Evolutionary conservation across 2,113 vertebrate species (phyloP).

Genomic region (Hylia prasina): DNA sequence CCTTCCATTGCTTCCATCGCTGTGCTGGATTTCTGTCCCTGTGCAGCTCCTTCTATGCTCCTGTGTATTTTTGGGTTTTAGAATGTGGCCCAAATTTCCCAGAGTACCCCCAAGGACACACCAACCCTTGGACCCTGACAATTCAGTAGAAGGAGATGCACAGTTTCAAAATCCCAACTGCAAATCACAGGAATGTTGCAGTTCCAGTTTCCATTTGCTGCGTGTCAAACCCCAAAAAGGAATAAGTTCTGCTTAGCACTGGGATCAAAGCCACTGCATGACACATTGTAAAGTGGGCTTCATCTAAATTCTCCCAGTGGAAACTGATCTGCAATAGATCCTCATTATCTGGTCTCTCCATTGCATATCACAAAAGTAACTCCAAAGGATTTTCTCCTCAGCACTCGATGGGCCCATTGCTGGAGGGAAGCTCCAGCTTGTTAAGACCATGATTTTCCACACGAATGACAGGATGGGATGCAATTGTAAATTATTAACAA

Average conservation of each 20-base stretch:
- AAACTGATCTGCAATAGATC: neutral
- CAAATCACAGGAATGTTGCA: neutral
- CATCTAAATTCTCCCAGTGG: neutral
- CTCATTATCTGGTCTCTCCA: neutral
- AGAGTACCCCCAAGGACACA: neutral
- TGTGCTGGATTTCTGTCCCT: neutral
- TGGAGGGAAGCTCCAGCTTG: neutral
- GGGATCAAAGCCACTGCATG: neutral
- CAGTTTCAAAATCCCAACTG: neutral
- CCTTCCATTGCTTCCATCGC: neutral
- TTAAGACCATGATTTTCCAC: neutral
- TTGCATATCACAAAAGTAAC: neutral
- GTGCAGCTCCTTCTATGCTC: neutral
- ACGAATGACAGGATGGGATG: neutral
- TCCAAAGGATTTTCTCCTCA: neutral
- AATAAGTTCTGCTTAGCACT: neutral
- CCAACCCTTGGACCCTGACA: neutral
- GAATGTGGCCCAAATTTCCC: neutral
- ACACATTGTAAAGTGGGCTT: neutral
- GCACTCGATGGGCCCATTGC: neutral
- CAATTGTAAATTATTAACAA: neutral
- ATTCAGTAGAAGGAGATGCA: neutral
- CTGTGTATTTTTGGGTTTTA: neutral
- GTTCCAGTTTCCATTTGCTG: neutral
- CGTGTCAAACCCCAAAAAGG: neutral